phyloP scores from a whole-genome alignment of 2,888 invertebrate species.

The Hypolimnas misippus region DNA sequence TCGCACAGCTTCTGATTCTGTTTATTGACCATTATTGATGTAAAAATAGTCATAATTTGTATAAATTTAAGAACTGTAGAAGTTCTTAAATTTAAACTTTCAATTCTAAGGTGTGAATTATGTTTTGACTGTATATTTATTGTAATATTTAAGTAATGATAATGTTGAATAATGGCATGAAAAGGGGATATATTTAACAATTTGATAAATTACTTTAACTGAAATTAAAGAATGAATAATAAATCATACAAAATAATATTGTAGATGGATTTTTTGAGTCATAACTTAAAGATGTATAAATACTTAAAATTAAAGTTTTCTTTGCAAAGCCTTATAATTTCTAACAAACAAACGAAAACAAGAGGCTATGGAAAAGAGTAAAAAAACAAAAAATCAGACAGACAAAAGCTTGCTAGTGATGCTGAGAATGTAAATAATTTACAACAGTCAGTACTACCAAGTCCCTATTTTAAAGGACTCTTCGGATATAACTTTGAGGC shows the following conservation, averaged over 20 bases:
- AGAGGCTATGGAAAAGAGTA: slow-evolving; percentile 42
- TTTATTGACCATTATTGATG: background rate
- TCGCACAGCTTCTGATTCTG: slow-evolving; percentile 74
- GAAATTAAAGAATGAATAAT: background rate
- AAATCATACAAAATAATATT: background rate
- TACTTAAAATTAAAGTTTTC: slow-evolving; percentile 8
- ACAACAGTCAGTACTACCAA: background rate
- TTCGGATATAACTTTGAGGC: too few relatives aligned
- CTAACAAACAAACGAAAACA: slow-evolving; percentile 17
- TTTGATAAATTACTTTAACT: background rate
- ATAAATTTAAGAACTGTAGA: background rate
- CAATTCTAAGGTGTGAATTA: too few relatives aligned
- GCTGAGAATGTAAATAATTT: slow-evolving; percentile 1
- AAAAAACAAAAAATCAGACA: slow-evolving; percentile 57
- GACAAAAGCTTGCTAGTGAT: slow-evolving; percentile 65
- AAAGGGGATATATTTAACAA: too few relatives aligned
- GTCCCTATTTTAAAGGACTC: too few relatives aligned
- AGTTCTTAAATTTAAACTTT: too few relatives aligned
- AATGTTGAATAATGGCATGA: too few relatives aligned
- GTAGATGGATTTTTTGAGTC: background rate
- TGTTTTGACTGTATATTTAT: too few relatives aligned
- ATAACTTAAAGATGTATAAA: background rate
- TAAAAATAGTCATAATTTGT: background rate
- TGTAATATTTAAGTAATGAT: too few relatives aligned
- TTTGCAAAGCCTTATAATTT: slow-evolving; percentile 29